Base-by-base conservation (phyloP, 2,888 invertebrate genomes). In the Octodonta nipae region DNA sequence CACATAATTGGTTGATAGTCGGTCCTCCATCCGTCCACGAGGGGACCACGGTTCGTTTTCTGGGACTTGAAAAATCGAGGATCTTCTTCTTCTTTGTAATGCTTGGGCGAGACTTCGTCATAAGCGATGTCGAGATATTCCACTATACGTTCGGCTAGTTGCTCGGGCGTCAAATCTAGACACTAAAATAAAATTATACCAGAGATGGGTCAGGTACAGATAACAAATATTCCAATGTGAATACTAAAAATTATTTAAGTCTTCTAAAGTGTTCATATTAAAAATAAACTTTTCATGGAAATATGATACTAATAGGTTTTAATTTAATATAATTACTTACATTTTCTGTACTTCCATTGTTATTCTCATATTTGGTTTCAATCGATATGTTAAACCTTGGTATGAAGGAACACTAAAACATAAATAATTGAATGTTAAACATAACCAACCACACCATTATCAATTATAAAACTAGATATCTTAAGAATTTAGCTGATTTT, bases 61-160 rank as follows among this genome's bases (percentile, higher is more conserved):
- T 67, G 66, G 0, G 89, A 89, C 56, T 81, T 79, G 51, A 80
- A 89, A 52, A 75, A 80, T 49, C 79, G 79, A 1, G 83, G 80
- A 61, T 91, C 91, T 63, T 91, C 91, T 33, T 81, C 78, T 49
- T 80, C 82, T 56, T 89, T 91, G 55, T 91, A 91, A 56, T 88
- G 83, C 53, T 85, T 85, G 0, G 80, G 74, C 42, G 76, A 78
- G 25, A 88, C 67, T 49, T 85, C 84, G 61, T 92, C 89, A 52
- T 80, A 85, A 0, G 83, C 89, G 50, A 92, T 89, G 50, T 91
- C 91, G 27, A 91, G 57, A 50, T 73, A 71, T 46, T 89, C 89
- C 3, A 91, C 77, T 38, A 74, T 69, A 33, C 88, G 67, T 25
- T 68, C 68, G 37, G 73, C 73, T 34, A 87, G 51, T 52, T 86